A percentile compares a stretch with the other conserved stretches of the same genome.
These are phyloP conservation scores for Sternotherus odoratus DNA, from an alignment of 2,797 vertebrate species.

Conservation along the genomic window DNA sequence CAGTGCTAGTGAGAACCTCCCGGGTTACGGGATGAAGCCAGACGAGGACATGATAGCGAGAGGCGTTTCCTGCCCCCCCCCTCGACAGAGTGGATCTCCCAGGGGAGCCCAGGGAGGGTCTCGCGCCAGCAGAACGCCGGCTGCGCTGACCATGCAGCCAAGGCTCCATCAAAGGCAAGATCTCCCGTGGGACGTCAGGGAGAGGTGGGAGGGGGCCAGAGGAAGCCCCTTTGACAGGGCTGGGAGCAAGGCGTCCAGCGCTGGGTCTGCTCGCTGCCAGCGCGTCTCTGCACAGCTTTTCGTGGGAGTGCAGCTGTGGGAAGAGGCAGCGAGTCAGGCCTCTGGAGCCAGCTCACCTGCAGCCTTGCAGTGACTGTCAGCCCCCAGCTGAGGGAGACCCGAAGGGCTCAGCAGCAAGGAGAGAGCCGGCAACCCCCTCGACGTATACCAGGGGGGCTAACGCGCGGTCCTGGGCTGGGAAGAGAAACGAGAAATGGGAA, in stretches of 20 bases:
- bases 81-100: background rate
- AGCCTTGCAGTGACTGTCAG: background rate
- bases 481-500: background rate
- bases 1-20: background rate
- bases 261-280: background rate
- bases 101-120: background rate
- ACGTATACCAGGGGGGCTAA: background rate
- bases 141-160: background rate
- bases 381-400: background rate
- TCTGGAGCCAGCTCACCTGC: background rate
- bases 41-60: background rate
- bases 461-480: background rate
- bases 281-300: background rate
- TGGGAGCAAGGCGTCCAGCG: background rate
- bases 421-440: background rate
- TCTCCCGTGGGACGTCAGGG: rapidly evolving
- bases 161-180: background rate
- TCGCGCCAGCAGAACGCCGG: background rate
- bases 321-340: background rate
- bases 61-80: background rate
- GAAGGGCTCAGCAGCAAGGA: background rate
- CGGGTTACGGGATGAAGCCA: background rate
- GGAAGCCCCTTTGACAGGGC: rapidly evolving
- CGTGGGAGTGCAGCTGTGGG: background rate
- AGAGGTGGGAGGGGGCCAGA: rapidly evolving